phyloP scores from a whole-genome alignment of 1,140 invertebrate species.

The Drosophila funebris region DNA sequence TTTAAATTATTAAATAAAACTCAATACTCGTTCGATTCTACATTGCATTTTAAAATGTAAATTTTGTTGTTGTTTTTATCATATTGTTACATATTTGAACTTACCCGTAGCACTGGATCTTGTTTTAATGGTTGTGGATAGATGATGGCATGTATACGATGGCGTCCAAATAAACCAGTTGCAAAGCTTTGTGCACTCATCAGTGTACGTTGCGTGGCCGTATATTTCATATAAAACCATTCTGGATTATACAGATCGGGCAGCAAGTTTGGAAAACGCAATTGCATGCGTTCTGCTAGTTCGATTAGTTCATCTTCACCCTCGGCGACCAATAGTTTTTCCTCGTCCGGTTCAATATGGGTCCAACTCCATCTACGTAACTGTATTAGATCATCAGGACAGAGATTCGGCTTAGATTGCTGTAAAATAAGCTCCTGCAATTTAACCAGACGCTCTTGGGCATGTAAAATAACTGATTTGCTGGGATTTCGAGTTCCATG shows the following conservation, averaged over 20 bases:
- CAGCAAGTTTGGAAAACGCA: constrained; percentile 87
- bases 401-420: constrained; percentile 51
- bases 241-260: constrained; percentile 85
- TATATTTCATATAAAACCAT: constrained; percentile 89
- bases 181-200: constrained; percentile 90
- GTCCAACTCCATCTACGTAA: constrained; percentile 86
- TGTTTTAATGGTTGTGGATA: constrained; percentile 87
- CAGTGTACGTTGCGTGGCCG: constrained; percentile 89
- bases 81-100: constrained; percentile 46
- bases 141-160: constrained; percentile 85
- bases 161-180: constrained; percentile 89
- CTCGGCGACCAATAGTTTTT: constrained; percentile 86
- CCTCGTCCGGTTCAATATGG: constrained; percentile 82
- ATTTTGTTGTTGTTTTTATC: no score
- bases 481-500: constrained; percentile 89
- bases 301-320: constrained; percentile 88
- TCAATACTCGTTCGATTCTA: background rate
- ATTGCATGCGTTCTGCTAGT: constrained; percentile 87
- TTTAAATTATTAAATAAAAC: background rate
- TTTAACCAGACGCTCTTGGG: constrained; percentile 84
- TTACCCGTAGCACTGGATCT: constrained; percentile 90
- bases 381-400: constrained; percentile 76
- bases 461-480: constrained; percentile 84
- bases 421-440: constrained; percentile 85
- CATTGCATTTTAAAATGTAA: background rate